Conservation (phyloP, 1,140 invertebrate species). For the Drosophila bifasciata region DNA sequence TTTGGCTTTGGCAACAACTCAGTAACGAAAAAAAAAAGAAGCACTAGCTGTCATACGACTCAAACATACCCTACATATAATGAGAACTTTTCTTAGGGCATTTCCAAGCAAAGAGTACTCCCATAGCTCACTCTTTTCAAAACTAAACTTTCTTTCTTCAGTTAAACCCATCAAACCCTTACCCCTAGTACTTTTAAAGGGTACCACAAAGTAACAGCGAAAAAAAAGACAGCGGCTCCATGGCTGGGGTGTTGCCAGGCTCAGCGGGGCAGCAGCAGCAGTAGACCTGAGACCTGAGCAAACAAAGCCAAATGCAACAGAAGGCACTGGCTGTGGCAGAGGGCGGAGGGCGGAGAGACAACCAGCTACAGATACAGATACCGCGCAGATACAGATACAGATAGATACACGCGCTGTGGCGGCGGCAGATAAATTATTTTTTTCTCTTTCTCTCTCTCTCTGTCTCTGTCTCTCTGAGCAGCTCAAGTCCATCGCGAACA, state of each 20-base stretch:
- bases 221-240: neutral
- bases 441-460: conserved; percentile 27
- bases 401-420: conserved; percentile 34
- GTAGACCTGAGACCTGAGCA: conserved; percentile 65
- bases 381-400: conserved; percentile 59
- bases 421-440: conserved; percentile 74
- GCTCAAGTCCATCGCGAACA: conserved; percentile 48
- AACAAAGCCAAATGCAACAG: conserved; percentile 57
- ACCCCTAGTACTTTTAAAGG: no score
- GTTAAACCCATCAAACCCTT: conserved; percentile 1
- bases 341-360: conserved; percentile 28
- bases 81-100: no score
- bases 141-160: neutral
- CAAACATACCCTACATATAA: neutral
- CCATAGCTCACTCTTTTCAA: no score
- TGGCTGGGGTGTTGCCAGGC: conserved; percentile 68
- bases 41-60: neutral
- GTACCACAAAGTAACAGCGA: no score
- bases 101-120: no score
- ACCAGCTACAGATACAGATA: conserved; percentile 45
- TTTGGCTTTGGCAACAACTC: conserved; percentile 10
- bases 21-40: conserved; percentile 3
- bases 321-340: conserved; percentile 7
- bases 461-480: conserved; percentile 4
- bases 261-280: conserved; percentile 62